Evolutionary conservation across 64 coral and sea anemone genomes (phyloP), one percentile per base, ranked within the genome.

Genomic region (Montipora efflorescens): DNA sequence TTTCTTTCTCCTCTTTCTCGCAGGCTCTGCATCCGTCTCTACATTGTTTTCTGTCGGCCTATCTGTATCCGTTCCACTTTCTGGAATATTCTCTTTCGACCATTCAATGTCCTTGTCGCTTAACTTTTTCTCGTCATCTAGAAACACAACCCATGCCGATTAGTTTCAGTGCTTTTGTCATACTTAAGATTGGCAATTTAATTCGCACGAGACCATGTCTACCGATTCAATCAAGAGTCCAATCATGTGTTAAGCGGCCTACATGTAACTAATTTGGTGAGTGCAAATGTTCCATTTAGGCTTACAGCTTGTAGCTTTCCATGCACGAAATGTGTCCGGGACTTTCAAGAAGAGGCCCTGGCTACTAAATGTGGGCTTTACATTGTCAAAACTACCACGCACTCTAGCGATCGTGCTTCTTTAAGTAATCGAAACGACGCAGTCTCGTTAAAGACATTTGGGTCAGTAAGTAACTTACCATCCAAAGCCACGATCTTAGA

Each of bases 81-180:
- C 67, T 69, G 67, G 13, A 18, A 69, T 18, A 69, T 69, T 69
- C 1, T 69, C 1, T 69, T 69, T 74, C 8, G 71, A 74, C 71
- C 71, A 74, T 74, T 74, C 22, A n/a, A 74, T 74, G 71, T 74
- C 71, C 22, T 25, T 74, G 25, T 21, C 71, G 71, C 25, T 74
- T 74, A 74, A 74, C n/a, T 74, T 43, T 74, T 74, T 74, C 71
- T 74, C 71, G 71, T 74, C 71, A 74, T 74, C n/a, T 74, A 74
- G 20, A 74, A 74, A 74, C n/a, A 74, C n/a, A 25, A 74, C n/a
- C 0, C 71, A 74, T 1, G 7, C 71, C 0, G 25, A 74, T 25
- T 74, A 25, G 67, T 69, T 69, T 69, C 67, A 69, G 71, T 74
- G 67, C 67, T 55, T 55, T 55, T 55, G 52, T 55, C 52, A 55